Base-by-base conservation (phyloP, 2,888 invertebrate species). In the Prionchulus punctatus region DNA sequence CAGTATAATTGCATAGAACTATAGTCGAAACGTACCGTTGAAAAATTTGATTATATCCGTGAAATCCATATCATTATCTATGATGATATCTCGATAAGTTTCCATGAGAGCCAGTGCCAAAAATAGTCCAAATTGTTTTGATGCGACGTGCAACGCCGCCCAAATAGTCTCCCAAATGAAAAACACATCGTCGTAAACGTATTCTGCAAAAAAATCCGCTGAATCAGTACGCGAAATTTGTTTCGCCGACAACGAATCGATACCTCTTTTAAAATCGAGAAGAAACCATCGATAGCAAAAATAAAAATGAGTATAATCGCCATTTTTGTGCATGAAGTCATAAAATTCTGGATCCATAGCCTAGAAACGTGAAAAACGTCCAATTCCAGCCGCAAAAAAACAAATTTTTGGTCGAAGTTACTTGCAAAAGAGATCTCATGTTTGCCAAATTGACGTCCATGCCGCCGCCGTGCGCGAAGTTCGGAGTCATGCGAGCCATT, bases 21-120 rank as follows among this genome's bases (percentile, higher is more conserved):
- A 4, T 26, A n/a, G 26, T 53, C n/a, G n/a, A n/a, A n/a, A 62
- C 75, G 76, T 69, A 90, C 91, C 91, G 75, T 92, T 94, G 70
- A 92, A 94, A 75, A 94, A 94, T 71, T 91, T 91, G 70, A 94
- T 94, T 70, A 92, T 89, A 72, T 94, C 92, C 0, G 92, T 92
- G 72, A 92, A 94, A 75, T 94, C 91, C 91, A 94, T 94, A 65
- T 85, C 81, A 74, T 94, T 92, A 54, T 88, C 85, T 45, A 94
- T 77, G 60, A 94, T 90, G 65, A 94, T 89, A 71, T 91, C 90
- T 43, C 91, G 77, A 72, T 94, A 94, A 48, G 86, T 86, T 74
- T 90, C 87, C 21, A 94, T 80, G 58, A 92, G 75, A 0, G 91
- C 89, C 62, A 94, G 77, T 0, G 91, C 91, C 60, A 94, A 79